phyloP scores from a whole-genome alignment of 1,140 invertebrate species.

The Drosophila sp. region DNA sequence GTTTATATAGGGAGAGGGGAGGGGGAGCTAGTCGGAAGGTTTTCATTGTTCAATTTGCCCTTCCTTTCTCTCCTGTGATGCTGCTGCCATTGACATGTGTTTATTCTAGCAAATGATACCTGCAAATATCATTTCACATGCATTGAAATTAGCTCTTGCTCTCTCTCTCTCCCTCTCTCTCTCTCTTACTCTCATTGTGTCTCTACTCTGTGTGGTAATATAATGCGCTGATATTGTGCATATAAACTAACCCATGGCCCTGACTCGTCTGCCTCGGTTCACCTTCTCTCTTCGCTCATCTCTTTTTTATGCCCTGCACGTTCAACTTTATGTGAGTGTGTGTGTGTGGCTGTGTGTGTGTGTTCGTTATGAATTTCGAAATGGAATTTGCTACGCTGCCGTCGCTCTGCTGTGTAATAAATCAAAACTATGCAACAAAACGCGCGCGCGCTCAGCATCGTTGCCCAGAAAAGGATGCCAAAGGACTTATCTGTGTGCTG shows the following conservation, averaged over 20 bases:
- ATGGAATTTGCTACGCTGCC: constrained; percentile 63
- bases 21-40: background rate
- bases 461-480: constrained; percentile 68
- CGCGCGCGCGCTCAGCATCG: constrained; percentile 49
- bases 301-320: constrained; percentile 55
- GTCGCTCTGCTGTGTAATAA: constrained; percentile 62
- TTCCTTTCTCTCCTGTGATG: background rate
- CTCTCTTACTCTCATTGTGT: constrained; percentile 4
- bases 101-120: constrained; percentile 16
- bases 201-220: constrained; percentile 43
- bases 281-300: constrained; percentile 25
- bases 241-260: constrained; percentile 54
- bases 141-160: constrained; percentile 48
- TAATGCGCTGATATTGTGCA: constrained; percentile 59
- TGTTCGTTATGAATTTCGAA: constrained; percentile 74
- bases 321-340: constrained; percentile 27
- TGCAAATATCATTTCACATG: constrained; percentile 17
- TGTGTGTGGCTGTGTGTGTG: background rate
- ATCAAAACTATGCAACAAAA: constrained; percentile 81
- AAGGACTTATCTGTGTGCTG: constrained; percentile 72
- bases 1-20: background rate
- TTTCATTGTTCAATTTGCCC: background rate
- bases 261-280: background rate
- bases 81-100: constrained; percentile 9
- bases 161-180: background rate